These are phyloP conservation scores for Apomyelois bistriatella DNA, from an alignment of 2,888 invertebrate species.

Conservation along the genomic window DNA sequence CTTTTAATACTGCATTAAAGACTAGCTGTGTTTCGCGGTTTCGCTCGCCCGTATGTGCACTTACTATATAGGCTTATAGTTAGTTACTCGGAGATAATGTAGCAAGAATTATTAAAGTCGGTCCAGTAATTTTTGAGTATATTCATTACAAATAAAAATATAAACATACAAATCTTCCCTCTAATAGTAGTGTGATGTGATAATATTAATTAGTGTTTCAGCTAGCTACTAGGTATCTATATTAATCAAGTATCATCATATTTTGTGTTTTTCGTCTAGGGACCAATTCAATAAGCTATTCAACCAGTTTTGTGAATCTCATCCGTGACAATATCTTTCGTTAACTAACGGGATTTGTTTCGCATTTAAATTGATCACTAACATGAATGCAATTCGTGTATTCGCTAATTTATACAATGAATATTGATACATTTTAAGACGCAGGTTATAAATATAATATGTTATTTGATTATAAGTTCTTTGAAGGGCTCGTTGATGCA, in stretches of 20 bases:
- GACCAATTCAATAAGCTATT: not conserved
- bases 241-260: not conserved
- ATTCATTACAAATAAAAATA: too few relatives aligned
- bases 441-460: not conserved
- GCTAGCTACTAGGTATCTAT: too few relatives aligned
- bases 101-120: too few relatives aligned
- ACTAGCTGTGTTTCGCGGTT: too few relatives aligned
- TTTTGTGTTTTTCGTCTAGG: not conserved
- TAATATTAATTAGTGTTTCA: too few relatives aligned
- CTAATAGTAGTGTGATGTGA: too few relatives aligned
- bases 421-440: conserved; percentile 11
- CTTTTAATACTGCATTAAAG: too few relatives aligned
- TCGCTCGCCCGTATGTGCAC: too few relatives aligned
- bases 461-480: conserved; percentile 1
- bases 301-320: conserved; percentile 1
- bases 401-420: conserved; percentile 8
- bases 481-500: conserved; percentile 7
- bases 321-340: not conserved
- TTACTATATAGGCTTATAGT: too few relatives aligned
- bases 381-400: conserved; percentile 3
- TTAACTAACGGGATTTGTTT: conserved; percentile 6
- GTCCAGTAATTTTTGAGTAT: too few relatives aligned
- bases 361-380: conserved; percentile 7
- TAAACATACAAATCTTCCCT: too few relatives aligned
- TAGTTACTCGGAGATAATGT: too few relatives aligned